Base-by-base conservation (phyloP, 2,888 invertebrate species). In the Scelioninae gen. 2 region DNA sequence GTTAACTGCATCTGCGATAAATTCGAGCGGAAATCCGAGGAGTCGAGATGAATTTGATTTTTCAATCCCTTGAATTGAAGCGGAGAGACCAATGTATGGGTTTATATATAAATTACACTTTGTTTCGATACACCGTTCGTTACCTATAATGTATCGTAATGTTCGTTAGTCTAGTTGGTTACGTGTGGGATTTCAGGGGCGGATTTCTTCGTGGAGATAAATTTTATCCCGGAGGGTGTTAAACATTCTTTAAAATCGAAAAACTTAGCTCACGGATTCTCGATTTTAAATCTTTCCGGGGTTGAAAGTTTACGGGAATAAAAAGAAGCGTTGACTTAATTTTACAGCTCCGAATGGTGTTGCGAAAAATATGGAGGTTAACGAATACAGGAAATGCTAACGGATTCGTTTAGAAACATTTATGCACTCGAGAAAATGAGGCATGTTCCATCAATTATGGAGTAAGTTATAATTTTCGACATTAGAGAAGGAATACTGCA, bases 91-190 rank as follows among this genome's bases (percentile, higher is more conserved):
- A 18, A 53, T 22, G 11, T 55, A 48, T 48, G 22, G 41, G 39
- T 55, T 55, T 63, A 63, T 53, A 70, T 70, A 70, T 70, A 70
- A 63, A 70, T 70, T 55, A 70, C 61, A 39, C 48, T 70, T 70
- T 55, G 55, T 48, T 63, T 41, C 69, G 53, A 63, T 55, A 55
- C 55, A 48, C 28, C 61, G 55, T 63, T 63, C 55, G 69, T 63
- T 64, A 37, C 50, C 25, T 31, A 52, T 52, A 71, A 71, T 53
- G 60, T 64, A 71, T 64, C 58, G 64, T 18, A 64, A 53, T 37
- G 64, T 71, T 65, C 64, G 58, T 71, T 65, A 64, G 71, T 53
- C 37, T 48, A 41, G 57, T 64, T 63, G 58, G 64, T 64, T 58
- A 58, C 55, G 64, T 57, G 55, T 63, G 25, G 57, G 69, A 55